Conservation (phyloP, 1,140 invertebrate species). For the Frieseomelitta varia region DNA sequence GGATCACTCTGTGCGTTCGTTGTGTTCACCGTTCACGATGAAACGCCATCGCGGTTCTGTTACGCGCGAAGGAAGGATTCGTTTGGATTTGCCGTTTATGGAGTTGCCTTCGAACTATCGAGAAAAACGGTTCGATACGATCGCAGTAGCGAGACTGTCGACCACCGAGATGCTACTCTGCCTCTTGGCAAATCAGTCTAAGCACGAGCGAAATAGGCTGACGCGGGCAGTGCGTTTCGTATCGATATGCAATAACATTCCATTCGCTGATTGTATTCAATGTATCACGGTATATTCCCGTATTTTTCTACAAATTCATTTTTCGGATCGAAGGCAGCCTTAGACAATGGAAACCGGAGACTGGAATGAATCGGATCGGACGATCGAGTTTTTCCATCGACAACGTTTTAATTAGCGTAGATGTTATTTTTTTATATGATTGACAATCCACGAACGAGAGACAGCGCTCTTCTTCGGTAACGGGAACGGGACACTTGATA, state of each 20-base stretch:
- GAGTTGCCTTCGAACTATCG: conserved; percentile 52
- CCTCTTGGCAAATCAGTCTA: background rate
- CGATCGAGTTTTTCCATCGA: background rate
- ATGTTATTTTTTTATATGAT: conserved; percentile 14
- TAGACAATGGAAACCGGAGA: conserved; percentile 11
- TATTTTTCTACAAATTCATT: conserved; percentile 24
- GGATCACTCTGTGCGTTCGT: background rate
- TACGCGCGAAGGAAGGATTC: conserved; percentile 14
- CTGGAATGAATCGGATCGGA: background rate
- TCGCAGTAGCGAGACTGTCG: conserved; percentile 44
- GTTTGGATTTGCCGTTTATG: conserved; percentile 17
- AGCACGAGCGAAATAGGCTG: background rate
- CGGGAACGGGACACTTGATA: background rate
- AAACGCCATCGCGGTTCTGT: no score
- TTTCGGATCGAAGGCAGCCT: conserved; percentile 24
- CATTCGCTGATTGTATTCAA: conserved; percentile 42
- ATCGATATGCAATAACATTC: conserved; percentile 40
- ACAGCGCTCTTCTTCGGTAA: background rate
- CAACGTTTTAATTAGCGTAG: background rate
- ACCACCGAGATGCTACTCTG: conserved; percentile 54
- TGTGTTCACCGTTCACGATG: no score
- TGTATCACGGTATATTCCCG: conserved; percentile 23
- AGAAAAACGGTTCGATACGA: conserved; percentile 50
- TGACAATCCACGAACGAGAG: conserved; percentile 31
- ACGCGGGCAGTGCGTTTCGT: background rate